Conservation (phyloP, 64 coral and sea anemone genomes). For the Platygyra sinensis region DNA sequence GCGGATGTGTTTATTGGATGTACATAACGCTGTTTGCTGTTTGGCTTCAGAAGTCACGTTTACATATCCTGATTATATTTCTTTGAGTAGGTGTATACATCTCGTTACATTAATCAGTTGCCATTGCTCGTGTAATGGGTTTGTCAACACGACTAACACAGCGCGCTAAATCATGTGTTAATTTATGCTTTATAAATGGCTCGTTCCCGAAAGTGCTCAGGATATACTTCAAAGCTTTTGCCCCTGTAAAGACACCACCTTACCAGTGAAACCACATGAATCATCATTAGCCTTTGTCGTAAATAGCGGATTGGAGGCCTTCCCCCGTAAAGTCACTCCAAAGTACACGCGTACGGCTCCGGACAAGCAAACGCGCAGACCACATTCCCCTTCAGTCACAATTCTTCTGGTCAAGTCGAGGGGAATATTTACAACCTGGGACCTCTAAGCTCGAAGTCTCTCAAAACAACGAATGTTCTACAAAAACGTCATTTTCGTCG, state of each 20-base stretch:
- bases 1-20: conserved; percentile 67
- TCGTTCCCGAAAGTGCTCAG: background rate
- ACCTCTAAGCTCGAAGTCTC: background rate
- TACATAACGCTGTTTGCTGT: conserved; percentile 70
- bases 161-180: conserved; percentile 77
- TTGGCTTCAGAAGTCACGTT: conserved; percentile 74
- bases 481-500: too few species aligned
- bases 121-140: conserved; percentile 50
- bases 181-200: conserved; percentile 58
- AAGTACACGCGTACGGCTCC: background rate
- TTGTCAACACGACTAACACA: conserved; percentile 77
- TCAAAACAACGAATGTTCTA: background rate
- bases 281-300: background rate
- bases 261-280: background rate
- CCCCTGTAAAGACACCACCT: background rate
- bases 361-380: background rate
- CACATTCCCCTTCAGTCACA: background rate
- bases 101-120: background rate
- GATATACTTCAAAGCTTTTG: background rate
- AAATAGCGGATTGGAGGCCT: background rate
- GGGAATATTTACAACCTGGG: background rate
- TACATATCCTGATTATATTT: conserved; percentile 45
- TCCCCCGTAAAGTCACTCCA: background rate
- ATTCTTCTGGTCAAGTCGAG: background rate
- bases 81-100: background rate